A percentile compares a stretch with the other conserved stretches of the same genome.
Evolutionary conservation across 2,797 vertebrate species (phyloP).

Genomic region (Rhabdophis nuchalis): DNA sequence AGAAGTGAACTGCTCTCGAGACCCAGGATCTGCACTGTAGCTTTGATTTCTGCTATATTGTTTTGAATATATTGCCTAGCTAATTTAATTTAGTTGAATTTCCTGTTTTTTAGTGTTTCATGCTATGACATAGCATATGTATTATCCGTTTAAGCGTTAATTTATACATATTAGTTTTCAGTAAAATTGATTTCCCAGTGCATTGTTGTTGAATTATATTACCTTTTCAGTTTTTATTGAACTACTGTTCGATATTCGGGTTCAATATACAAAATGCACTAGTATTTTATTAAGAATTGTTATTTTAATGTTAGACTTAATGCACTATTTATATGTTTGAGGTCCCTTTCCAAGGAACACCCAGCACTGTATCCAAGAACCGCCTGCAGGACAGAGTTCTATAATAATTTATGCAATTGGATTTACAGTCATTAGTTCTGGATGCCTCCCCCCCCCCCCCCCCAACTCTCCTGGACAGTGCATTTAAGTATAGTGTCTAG

Average conservation of each 20-base stretch:
- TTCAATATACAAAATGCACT: slow-evolving; percentile 63
- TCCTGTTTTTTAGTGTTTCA: slow-evolving; percentile 51
- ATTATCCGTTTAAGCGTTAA: slow-evolving; percentile 71
- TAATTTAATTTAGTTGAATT: slow-evolving; percentile 52
- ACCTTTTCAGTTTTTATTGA: slow-evolving; percentile 44
- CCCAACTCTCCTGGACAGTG: not conserved
- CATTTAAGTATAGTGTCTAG: not conserved
- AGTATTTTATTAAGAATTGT: slow-evolving; percentile 59
- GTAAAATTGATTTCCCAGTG: slow-evolving; percentile 50
- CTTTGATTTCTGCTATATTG: slow-evolving; percentile 23
- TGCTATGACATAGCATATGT: slow-evolving; percentile 63
- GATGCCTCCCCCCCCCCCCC: not conserved
- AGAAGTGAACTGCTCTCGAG: slow-evolving; percentile 66
- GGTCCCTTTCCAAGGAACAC: slow-evolving; percentile 7
- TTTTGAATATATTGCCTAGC: slow-evolving; percentile 30
- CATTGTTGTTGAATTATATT: slow-evolving; percentile 47
- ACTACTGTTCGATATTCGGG: slow-evolving; percentile 42
- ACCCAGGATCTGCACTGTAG: slow-evolving; percentile 24
- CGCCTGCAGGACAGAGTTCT: not conserved
- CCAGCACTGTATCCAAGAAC: accelerated
- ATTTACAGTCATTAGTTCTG: slow-evolving; percentile 17
- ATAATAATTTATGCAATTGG: slow-evolving; percentile 21
- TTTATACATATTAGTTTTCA: slow-evolving; percentile 68
- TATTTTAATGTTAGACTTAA: slow-evolving; percentile 57
- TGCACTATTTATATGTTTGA: slow-evolving; percentile 51